Conservation (phyloP, 2,797 vertebrate species). For the Neostethus bicornis region DNA sequence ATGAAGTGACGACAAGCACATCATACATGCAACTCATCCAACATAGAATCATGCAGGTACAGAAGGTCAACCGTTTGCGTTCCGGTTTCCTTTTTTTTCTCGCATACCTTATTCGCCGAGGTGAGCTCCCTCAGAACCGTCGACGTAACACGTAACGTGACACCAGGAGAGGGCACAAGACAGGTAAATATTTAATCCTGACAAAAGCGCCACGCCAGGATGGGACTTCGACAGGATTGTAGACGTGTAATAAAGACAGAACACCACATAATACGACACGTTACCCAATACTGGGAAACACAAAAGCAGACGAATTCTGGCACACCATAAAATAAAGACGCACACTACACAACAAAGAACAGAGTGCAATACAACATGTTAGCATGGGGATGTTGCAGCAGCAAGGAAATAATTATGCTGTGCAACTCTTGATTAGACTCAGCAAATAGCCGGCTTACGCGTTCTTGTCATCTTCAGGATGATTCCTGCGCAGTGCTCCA, state of each 20-base stretch:
- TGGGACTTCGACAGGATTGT: conserved; percentile 74
- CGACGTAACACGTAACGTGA: conserved; percentile 74
- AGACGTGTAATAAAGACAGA: conserved; percentile 56
- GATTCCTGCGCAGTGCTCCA: conserved; percentile 64
- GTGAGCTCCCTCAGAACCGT: conserved; percentile 69
- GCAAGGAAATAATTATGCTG: conserved; percentile 34
- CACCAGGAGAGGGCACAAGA: conserved; percentile 74
- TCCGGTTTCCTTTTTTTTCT: conserved; percentile 44
- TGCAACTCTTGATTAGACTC: conserved; percentile 43
- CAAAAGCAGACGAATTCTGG: conserved; percentile 44
- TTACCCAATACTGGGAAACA: conserved; percentile 42
- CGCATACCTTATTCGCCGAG: conserved; percentile 76
- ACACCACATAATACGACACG: conserved; percentile 48
- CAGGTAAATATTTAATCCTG: conserved; percentile 76
- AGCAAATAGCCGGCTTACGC: conserved; percentile 38
- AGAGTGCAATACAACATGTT: conserved; percentile 34
- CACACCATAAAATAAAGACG: conserved; percentile 35
- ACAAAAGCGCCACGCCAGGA: conserved; percentile 68
- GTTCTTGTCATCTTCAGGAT: conserved; percentile 58
- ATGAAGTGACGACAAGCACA: conserved; percentile 48
- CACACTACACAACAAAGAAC: conserved; percentile 28
- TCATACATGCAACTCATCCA: conserved; percentile 68
- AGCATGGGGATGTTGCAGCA: conserved; percentile 42
- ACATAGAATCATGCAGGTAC: conserved; percentile 63
- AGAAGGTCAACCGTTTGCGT: conserved; percentile 51